phyloP scores from a whole-genome alignment of 2,888 invertebrate genomes.

The Ecdyonurus torrentis region DNA sequence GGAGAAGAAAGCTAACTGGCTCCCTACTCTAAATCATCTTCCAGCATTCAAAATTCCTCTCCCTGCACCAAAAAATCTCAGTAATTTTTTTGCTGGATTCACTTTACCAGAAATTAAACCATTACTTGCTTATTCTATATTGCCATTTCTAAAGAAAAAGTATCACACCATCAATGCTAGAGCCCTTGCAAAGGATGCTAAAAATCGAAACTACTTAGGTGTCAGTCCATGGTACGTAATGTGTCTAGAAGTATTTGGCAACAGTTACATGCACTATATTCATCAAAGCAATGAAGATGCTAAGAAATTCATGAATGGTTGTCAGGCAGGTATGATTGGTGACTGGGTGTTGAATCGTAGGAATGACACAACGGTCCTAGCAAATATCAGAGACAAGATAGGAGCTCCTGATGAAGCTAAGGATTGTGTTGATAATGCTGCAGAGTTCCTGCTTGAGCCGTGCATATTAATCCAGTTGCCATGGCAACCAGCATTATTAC shows the following conservation, averaged over 20 bases:
- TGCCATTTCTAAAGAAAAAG: not conserved
- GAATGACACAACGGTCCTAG: not conserved
- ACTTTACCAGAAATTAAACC: no score
- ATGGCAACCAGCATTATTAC: not conserved
- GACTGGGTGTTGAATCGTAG: not conserved
- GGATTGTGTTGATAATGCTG: not conserved
- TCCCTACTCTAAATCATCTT: no score
- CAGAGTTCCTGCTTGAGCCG: not conserved
- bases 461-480: not conserved
- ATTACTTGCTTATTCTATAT: not conserved
- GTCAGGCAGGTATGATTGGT: not conserved
- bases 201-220: not conserved
- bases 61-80: not conserved
- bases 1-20: no score
- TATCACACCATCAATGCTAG: not conserved
- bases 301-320: not conserved
- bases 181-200: not conserved
- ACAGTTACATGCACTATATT: not conserved
- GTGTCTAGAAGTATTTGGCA: not conserved
- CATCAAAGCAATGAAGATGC: not conserved
- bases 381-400: not conserved
- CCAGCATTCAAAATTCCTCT: no score
- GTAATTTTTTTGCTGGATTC: no score
- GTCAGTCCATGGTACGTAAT: not conserved
- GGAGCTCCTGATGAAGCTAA: not conserved